Conservation (phyloP, 2,888 invertebrate species). For the Dicranocentrus wangi region DNA sequence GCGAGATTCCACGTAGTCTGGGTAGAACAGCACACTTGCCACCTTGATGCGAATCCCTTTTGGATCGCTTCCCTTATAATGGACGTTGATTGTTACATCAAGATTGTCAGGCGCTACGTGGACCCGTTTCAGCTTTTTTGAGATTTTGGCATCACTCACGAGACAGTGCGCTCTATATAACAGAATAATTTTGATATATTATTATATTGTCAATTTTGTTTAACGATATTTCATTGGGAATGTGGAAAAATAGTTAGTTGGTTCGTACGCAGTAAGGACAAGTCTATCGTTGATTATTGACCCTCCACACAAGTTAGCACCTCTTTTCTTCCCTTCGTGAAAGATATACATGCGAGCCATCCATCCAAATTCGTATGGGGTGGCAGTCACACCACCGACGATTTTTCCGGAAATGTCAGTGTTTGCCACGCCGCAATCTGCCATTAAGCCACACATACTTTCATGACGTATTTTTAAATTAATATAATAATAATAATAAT, state of each 20-base stretch:
- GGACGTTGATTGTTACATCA: conserved; percentile 9
- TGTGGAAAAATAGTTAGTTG: too few relatives aligned
- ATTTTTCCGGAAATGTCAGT: not conserved
- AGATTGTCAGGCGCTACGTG: not conserved
- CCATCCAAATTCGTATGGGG: conserved; percentile 41
- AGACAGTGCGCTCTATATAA: conserved; percentile 41
- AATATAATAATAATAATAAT: too few relatives aligned
- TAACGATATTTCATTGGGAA: too few relatives aligned
- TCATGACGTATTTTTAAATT: not conserved
- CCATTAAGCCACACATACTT: not conserved
- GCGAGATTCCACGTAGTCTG: not conserved
- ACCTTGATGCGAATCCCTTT: not conserved
- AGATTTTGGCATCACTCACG: not conserved
- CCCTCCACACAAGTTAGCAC: conserved; percentile 12
- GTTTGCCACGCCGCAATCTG: conserved; percentile 14
- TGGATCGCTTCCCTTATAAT: conserved; percentile 11
- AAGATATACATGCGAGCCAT: conserved; percentile 6
- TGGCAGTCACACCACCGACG: conserved; percentile 32
- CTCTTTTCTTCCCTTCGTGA: not conserved
- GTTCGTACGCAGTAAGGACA: conserved; percentile 29
- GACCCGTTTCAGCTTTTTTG: not conserved
- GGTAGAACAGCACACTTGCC: conserved; percentile 20
- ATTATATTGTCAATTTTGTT: not conserved
- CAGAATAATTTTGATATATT: not conserved
- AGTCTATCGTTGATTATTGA: conserved; percentile 33